These are phyloP conservation scores for Bombus soroeensis DNA, from an alignment of 1,140 invertebrate species.

Conservation along the genomic window DNA sequence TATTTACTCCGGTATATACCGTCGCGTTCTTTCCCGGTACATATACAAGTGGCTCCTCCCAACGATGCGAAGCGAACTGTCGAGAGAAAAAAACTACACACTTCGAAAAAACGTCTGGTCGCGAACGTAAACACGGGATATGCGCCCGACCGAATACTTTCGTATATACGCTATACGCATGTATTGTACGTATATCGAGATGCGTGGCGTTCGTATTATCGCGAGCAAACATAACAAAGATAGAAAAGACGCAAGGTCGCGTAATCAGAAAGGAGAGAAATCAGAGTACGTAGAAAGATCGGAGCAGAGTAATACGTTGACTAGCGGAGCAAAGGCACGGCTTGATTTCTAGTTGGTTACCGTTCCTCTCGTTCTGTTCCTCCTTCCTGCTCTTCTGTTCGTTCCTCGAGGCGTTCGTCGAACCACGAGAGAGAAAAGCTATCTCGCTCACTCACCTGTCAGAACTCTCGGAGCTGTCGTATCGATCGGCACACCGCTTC, in stretches of 20 bases:
- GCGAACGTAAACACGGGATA: constrained; percentile 17
- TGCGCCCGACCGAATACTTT: not conserved
- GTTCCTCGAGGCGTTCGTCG: constrained; percentile 26
- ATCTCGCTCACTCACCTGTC: constrained; percentile 88
- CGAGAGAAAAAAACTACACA: not conserved
- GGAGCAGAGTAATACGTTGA: too few species aligned
- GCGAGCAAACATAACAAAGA: not conserved
- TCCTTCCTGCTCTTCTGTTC: not conserved
- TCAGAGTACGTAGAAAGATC: not conserved
- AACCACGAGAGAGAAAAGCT: constrained; percentile 23
- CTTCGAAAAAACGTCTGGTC: not conserved
- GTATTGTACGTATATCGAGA: not conserved
- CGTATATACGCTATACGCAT: too few species aligned
- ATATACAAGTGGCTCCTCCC: constrained; percentile 33
- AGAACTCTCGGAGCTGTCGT: constrained; percentile 94
- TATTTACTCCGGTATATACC: not conserved
- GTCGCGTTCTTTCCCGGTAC: constrained; percentile 13
- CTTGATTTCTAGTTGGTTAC: not conserved
- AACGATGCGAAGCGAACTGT: not conserved
- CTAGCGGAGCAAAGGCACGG: too few species aligned
- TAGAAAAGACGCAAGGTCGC: not conserved
- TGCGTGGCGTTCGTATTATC: not conserved
- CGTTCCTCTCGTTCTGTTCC: constrained; percentile 3
- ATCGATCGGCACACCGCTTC: constrained; percentile 92
- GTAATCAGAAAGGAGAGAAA: not conserved